Evolutionary conservation across 2,113 vertebrate genomes (phyloP), one percentile per base, ranked within the genome.

Genomic region (Pelusios castaneus): DNA sequence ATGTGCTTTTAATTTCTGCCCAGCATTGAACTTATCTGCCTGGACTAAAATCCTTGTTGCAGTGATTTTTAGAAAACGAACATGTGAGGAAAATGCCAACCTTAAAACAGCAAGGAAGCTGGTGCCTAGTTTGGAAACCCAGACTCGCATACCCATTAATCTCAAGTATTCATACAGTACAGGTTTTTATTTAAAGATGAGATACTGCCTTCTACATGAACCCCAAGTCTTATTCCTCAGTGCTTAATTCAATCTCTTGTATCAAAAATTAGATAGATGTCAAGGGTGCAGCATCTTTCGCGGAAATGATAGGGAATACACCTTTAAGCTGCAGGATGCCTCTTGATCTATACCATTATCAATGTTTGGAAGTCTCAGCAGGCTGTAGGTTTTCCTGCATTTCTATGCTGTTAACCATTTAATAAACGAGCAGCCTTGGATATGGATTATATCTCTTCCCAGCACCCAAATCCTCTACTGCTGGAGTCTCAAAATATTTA

Each of bases 381-480:
- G 82, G 89, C 47, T 85, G 31, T 89, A 25, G 29, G 24, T 27
- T 58, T 58, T 76, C 73, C 13, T 89, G 12, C 1, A 51, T 84
- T 75, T 80, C 4, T 54, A 1, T 34, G 90, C 91, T 85, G 4
- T 27, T 38, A 47, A 8, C 41, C 4, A 6, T 24, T 56, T 80
- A 43, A 34, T 85, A 70, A 43, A 19, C 10, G 24, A 78, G 54
- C 22, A 56, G 67, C 73, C n/a, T 1, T 70, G 63, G 34, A 38
- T n/a, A 63, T 60, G 43, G 31, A 43, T 54, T 11, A 4, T 4
- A 70, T 81, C 80, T 67, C 43, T 81, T 88, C 77, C 51, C 10
- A 0, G 2, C 0, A 0, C 19, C 3, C 78, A 38, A 77, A 60
- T 85, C 78, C 38, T 52, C 17, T 0, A 1, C 16, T 14, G 9